Percentiles rank a stretch among this genome's conserved stretches.
Conservation (phyloP, 2,888 invertebrate genomes). For the Lissocephala sabroskyi region DNA sequence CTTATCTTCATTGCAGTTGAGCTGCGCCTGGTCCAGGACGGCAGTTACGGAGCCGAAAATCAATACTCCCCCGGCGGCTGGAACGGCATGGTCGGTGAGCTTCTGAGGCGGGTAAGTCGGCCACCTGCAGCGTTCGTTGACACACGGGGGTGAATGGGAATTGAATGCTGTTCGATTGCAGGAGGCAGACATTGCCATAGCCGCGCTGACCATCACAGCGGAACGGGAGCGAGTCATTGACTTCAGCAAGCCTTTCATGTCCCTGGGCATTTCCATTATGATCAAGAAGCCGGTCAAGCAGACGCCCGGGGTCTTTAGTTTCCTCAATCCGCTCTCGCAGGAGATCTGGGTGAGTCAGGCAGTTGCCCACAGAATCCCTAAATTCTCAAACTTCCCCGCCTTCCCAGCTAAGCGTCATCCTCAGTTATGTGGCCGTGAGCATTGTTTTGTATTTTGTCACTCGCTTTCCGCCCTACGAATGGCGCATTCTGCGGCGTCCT, state of each 20-base stretch:
- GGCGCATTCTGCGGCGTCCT: slow-evolving; percentile 80
- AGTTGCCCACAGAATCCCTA: too few species aligned
- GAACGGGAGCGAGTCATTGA: slow-evolving; percentile 95
- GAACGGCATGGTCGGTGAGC: slow-evolving; percentile 91
- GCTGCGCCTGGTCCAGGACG: slow-evolving; percentile 87
- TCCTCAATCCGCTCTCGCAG: slow-evolving; percentile 95
- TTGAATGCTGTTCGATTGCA: slow-evolving; percentile 70
- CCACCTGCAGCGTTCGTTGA: neutral
- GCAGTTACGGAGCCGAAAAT: slow-evolving; percentile 86
- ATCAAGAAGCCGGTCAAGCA: slow-evolving; percentile 93
- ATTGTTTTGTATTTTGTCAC: slow-evolving; percentile 98
- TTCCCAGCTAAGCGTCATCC: slow-evolving; percentile 81
- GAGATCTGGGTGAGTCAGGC: slow-evolving; percentile 91
- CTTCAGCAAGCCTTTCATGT: slow-evolving; percentile 98
- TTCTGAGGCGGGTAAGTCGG: slow-evolving; percentile 83
- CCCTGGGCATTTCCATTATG: slow-evolving; percentile 95
- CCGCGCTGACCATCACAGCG: slow-evolving; percentile 94
- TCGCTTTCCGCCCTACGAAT: slow-evolving; percentile 97
- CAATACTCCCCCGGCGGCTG: slow-evolving; percentile 83
- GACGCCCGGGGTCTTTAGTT: slow-evolving; percentile 97
- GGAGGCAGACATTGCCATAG: slow-evolving; percentile 97
- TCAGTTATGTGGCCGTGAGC: slow-evolving; percentile 96
- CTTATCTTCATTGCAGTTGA: slow-evolving; percentile 77
- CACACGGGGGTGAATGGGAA: slow-evolving; percentile 4
- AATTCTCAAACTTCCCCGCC: too few species aligned